Evolutionary conservation across 2,797 vertebrate genomes (phyloP).

Genomic region (Notoglanidium macrostoma): DNA sequence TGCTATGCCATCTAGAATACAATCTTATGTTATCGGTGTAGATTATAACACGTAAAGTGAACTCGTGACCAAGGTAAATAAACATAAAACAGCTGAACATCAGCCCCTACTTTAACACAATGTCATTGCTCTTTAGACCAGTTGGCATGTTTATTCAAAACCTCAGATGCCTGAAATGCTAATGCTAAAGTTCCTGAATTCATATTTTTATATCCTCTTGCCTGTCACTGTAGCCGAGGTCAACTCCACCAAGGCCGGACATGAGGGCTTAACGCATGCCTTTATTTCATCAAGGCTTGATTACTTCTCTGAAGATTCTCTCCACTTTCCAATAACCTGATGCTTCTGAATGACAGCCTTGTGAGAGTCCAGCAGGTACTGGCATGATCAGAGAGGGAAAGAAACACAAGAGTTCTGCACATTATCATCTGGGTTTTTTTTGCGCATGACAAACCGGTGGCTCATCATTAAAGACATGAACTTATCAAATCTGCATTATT

Average conservation of each 20-base stretch:
- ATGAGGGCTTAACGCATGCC: conserved; percentile 75
- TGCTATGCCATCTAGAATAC: not conserved
- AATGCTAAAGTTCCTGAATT: conserved; percentile 69
- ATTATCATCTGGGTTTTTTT: conserved; percentile 42
- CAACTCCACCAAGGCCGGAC: conserved; percentile 71
- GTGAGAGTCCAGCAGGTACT: conserved; percentile 68
- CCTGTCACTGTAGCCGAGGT: conserved; percentile 68
- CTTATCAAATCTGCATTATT: not conserved
- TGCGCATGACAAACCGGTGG: not conserved
- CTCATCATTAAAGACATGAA: not conserved
- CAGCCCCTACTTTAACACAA: not conserved
- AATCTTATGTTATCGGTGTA: not conserved
- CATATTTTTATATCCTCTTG: conserved; percentile 67
- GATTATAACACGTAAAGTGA: not conserved
- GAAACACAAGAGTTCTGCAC: conserved; percentile 27
- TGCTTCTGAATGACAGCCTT: conserved; percentile 75
- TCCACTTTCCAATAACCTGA: conserved; percentile 72
- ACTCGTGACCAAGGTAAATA: not conserved
- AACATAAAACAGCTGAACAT: not conserved
- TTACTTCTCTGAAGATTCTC: conserved; percentile 80
- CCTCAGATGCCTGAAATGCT: conserved; percentile 63
- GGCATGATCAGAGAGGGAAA: conserved; percentile 62
- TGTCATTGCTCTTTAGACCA: conserved; percentile 62
- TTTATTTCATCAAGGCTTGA: conserved; percentile 84
- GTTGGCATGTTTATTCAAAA: conserved; percentile 64